A percentile compares a stretch with the other conserved stretches of the same genome.
Conservation (phyloP, 1,140 invertebrate species). For the Drosophila carrolli region DNA sequence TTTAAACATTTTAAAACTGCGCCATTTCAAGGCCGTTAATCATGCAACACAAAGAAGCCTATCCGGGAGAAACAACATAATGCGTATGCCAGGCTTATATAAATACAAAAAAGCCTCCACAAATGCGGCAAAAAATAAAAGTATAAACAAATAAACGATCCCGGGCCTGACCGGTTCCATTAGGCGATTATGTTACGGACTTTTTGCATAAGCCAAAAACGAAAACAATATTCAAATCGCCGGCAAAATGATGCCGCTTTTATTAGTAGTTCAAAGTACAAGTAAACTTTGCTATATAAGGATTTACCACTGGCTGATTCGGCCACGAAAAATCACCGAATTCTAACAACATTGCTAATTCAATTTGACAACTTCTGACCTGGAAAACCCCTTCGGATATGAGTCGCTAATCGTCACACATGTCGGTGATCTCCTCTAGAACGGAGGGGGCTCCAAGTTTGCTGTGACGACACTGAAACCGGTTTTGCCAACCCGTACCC, state of each 20-base stretch:
- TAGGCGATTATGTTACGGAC: constrained; percentile 29
- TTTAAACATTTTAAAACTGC: constrained; percentile 2
- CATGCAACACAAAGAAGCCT: constrained; percentile 1
- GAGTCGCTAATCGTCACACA: constrained; percentile 34
- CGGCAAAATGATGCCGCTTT: constrained; percentile 14
- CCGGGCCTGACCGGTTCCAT: constrained; percentile 32
- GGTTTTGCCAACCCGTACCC: constrained; percentile 19
- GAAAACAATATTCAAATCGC: constrained; percentile 34
- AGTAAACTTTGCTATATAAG: neutral
- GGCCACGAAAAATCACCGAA: constrained; percentile 22
- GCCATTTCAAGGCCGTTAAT: constrained; percentile 27
- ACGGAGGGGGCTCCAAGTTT: neutral
- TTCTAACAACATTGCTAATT: constrained; percentile 24
- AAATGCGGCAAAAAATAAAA: constrained; percentile 26
- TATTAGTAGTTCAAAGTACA: neutral
- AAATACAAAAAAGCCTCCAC: constrained; percentile 12
- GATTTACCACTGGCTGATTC: constrained; percentile 2
- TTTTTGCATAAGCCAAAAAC: constrained; percentile 38
- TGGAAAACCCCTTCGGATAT: constrained; percentile 36
- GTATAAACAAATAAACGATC: constrained; percentile 18
- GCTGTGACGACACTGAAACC: constrained; percentile 62
- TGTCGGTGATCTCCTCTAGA: constrained; percentile 1
- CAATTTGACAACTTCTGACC: constrained; percentile 17
- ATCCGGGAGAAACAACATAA: constrained; percentile 26
- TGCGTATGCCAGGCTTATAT: constrained; percentile 20